Evolutionary conservation across 1,140 invertebrate species (phyloP), one percentile per base, ranked within the genome.

Genomic region (Drosophila seguyi): DNA sequence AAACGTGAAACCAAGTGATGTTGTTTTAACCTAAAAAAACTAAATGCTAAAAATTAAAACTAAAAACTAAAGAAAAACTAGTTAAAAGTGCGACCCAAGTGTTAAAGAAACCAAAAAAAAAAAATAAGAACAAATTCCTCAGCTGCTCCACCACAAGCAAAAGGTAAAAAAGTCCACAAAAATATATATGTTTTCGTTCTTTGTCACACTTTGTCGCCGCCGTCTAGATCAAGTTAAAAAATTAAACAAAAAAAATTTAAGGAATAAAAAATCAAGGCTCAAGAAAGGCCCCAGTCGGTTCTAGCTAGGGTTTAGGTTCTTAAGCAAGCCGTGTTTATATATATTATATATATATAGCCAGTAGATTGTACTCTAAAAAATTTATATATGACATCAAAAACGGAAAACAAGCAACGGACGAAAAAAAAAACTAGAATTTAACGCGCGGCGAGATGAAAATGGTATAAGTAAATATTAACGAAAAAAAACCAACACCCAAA

Each of bases 1-100:
- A 92, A 92, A 92, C 86, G 75, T 91, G 90, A 91, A 91, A 92
- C 90, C 81, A 91, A 91, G 90, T 92, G 90, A 92, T 92, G 90
- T 92, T 92, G 80, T 90, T 84, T 83, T 91, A 84, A 84, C 85
- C 88, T 90, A 65, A 79, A 65, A 79, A 88, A 79, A 79, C 67
- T 72, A 72, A 79, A 79, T 66, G 53, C 59, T 71, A 79, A 72
- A 84, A 90, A 90, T 86, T 65, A 75, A 38, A 88, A 88, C 57
- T 72, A 78, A 76, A 76, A 75, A 47, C 29, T 41, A 56, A 57
- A 76, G 11, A 3, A 34, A 59, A 63, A 82, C 52, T 78, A 81
- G 56, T 55, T 56, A 78, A 65, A 80, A 88, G 66, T 75, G 76
- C 55, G 85, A 83, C 81, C 59, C 62, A 75, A 81, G 81, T 88